Conservation (phyloP, 2,797 vertebrate genomes). For the Lutjanus campechanus region DNA sequence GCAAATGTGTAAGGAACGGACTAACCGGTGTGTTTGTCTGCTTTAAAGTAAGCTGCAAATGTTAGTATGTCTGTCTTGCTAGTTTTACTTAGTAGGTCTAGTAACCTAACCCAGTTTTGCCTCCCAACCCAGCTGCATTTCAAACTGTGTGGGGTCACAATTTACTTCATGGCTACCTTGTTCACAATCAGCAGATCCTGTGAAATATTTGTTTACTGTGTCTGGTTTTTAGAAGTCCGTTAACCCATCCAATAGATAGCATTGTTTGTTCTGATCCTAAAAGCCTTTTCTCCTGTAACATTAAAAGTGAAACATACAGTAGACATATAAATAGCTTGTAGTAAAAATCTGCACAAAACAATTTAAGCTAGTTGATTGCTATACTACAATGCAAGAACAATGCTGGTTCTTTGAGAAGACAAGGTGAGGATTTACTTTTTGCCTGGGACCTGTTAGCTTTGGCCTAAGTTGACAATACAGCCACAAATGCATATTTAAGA, state of each 20-base stretch:
- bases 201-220: background rate
- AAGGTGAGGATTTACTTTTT: background rate
- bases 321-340: background rate
- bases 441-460: background rate
- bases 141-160: background rate
- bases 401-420: background rate
- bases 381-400: background rate
- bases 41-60: background rate
- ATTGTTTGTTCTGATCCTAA: conserved; percentile 1
- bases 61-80: background rate
- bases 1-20: background rate
- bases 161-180: background rate
- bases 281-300: background rate
- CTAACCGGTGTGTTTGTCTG: conserved; percentile 8
- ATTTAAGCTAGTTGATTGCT: background rate
- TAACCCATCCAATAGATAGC: background rate
- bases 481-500: background rate
- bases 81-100: background rate
- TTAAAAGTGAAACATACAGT: background rate
- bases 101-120: background rate
- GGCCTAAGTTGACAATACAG: no score
- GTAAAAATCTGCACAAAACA: background rate
- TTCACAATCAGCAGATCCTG: background rate
- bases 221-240: background rate
- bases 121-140: background rate